Conservation (phyloP, 2,113 vertebrate species). For the Carassius gibelio region DNA sequence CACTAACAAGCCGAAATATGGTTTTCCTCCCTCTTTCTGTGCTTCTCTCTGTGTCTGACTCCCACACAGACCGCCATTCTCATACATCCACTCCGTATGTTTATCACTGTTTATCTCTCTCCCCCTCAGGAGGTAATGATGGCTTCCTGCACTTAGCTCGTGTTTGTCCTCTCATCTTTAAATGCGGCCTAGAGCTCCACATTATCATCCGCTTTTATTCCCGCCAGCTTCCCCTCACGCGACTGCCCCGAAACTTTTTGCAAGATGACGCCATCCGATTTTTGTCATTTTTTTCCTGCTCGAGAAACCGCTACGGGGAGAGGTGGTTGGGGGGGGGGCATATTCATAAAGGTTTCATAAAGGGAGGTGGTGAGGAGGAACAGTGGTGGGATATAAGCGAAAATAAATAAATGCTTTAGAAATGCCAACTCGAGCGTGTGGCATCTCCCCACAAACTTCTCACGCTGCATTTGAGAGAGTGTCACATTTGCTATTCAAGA, state of each 20-base stretch:
- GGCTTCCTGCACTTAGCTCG: slow-evolving; percentile 51
- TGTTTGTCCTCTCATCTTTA: slow-evolving; percentile 47
- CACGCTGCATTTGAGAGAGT: slow-evolving; percentile 35
- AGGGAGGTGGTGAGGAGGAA: not conserved
- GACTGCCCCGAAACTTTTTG: not conserved
- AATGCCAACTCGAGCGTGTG: slow-evolving; percentile 5
- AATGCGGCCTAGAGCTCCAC: slow-evolving; percentile 53
- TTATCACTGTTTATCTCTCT: slow-evolving; percentile 20
- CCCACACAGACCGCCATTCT: slow-evolving; percentile 55
- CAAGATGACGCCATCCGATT: not conserved
- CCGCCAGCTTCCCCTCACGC: not conserved
- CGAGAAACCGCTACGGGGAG: slow-evolving; percentile 1
- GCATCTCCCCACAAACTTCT: not conserved
- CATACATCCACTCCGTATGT: slow-evolving; percentile 25
- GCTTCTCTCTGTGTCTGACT: slow-evolving; percentile 29
- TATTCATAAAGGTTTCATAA: not conserved
- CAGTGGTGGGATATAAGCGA: not conserved
- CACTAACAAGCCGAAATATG: slow-evolving; percentile 68
- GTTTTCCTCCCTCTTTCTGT: slow-evolving; percentile 44
- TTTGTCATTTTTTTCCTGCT: not conserved
- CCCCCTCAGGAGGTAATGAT: slow-evolving; percentile 66
- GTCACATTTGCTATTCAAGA: slow-evolving; percentile 52
- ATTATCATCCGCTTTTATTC: slow-evolving; percentile 49
- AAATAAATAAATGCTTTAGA: slow-evolving; percentile 34
- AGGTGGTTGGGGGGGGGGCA: not conserved